Percentiles rank a stretch among this genome's conserved stretches.
phyloP scores from a whole-genome alignment of 2,888 invertebrate genomes.

The Incurvaria masculella region DNA sequence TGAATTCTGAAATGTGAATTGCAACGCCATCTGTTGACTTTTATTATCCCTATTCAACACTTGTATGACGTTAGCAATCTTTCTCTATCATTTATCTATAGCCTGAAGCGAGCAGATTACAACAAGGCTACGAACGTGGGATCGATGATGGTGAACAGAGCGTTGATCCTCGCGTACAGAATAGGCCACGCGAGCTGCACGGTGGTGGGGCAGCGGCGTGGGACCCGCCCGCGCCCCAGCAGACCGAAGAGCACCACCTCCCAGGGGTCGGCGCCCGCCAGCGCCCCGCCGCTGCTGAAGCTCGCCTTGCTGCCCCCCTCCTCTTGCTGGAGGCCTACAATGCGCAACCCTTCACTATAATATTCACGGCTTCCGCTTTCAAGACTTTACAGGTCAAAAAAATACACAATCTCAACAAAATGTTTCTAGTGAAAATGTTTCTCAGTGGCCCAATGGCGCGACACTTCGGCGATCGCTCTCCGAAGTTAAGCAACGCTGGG shows the following conservation, averaged over 20 bases:
- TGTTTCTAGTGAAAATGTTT: too few species aligned
- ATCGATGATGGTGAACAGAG: conserved; percentile 90
- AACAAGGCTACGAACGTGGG: conserved; percentile 71
- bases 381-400: too few species aligned
- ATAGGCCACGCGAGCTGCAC: conserved; percentile 95
- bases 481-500: too few species aligned
- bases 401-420: too few species aligned
- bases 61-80: too few species aligned
- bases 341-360: too few species aligned
- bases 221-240: conserved; percentile 78
- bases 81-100: too few species aligned
- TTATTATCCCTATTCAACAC: too few species aligned
- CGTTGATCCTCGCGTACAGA: conserved; percentile 85
- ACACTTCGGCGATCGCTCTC: too few species aligned
- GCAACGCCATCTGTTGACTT: too few species aligned
- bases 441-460: too few species aligned
- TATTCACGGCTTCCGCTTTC: too few species aligned
- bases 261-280: conserved; percentile 81
- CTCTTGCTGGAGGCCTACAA: conserved; percentile 47
- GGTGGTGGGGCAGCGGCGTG: conserved; percentile 81
- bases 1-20: neutral
- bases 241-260: conserved; percentile 86
- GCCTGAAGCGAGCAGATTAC: conserved; percentile 8
- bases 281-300: conserved; percentile 36
- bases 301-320: conserved; percentile 51